These are phyloP conservation scores for Pholis gunnellus DNA, from an alignment of 2,113 vertebrate genomes.

Conservation along the genomic window DNA sequence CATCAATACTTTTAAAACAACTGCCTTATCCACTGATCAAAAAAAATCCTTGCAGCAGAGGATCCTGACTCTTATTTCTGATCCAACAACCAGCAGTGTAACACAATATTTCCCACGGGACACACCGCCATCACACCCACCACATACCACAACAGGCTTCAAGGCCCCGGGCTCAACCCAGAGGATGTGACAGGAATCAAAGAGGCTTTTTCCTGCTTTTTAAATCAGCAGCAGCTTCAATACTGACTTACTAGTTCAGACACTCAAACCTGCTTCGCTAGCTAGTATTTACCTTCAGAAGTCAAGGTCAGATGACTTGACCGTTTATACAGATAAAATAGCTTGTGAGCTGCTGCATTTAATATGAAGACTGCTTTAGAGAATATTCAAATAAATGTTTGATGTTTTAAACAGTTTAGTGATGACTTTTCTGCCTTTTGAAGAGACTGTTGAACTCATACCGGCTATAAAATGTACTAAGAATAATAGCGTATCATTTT, in stretches of 20 bases:
- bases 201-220: slow-evolving; percentile 61
- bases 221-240: slow-evolving; percentile 53
- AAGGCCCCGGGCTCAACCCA: slow-evolving; percentile 25
- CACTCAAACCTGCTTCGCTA: slow-evolving; percentile 6
- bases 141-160: slow-evolving; percentile 55
- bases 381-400: not conserved
- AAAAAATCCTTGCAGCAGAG: slow-evolving; percentile 3
- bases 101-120: slow-evolving; percentile 71
- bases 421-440: not conserved
- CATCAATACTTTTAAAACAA: slow-evolving; percentile 26
- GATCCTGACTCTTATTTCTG: slow-evolving; percentile 32
- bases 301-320: slow-evolving; percentile 28
- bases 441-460: too few relatives aligned
- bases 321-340: slow-evolving; percentile 26
- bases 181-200: slow-evolving; percentile 68
- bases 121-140: slow-evolving; percentile 44
- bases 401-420: not conserved
- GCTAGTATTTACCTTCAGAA: slow-evolving; percentile 29
- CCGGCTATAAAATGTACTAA: not conserved
- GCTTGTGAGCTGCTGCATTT: not conserved
- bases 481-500: not conserved
- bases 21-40: slow-evolving; percentile 32
- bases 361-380: not conserved
- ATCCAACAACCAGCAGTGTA: slow-evolving; percentile 71
- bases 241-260: slow-evolving; percentile 24